Conservation (phyloP, 2,113 vertebrate genomes). For the Carlito syrichta region DNA sequence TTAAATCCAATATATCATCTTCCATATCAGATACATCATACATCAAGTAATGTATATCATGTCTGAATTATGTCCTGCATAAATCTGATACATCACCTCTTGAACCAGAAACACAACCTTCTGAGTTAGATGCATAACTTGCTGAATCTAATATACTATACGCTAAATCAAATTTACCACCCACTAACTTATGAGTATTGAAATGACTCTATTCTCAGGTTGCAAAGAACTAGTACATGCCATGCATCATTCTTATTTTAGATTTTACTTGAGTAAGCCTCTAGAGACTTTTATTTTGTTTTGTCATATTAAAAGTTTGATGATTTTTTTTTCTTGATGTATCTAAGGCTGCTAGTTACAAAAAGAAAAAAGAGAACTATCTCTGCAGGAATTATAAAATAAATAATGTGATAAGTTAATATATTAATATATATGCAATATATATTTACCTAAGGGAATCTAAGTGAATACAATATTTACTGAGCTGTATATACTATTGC, state of each 20-base stretch:
- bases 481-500: not conserved
- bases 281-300: not conserved
- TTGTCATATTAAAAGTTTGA: not conserved
- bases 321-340: not conserved
- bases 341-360: not conserved
- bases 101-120: constrained; percentile 50
- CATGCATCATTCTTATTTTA: not conserved
- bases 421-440: not conserved
- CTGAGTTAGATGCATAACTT: constrained; percentile 66
- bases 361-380: not conserved
- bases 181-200: constrained; percentile 53
- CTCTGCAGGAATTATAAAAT: not conserved
- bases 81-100: constrained; percentile 50
- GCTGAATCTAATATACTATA: constrained; percentile 47
- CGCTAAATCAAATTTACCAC: constrained; percentile 70
- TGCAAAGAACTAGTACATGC: not conserved
- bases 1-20: not conserved
- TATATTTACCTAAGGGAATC: not conserved
- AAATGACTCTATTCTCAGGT: not conserved
- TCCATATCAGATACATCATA: not conserved
- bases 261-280: not conserved
- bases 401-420: not conserved
- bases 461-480: not conserved
- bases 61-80: constrained; percentile 44
- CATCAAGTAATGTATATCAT: constrained; percentile 20